Percentiles rank a stretch among this genome's conserved stretches.
Conservation (phyloP, 2,888 invertebrate species). For the Catocala fraxini region DNA sequence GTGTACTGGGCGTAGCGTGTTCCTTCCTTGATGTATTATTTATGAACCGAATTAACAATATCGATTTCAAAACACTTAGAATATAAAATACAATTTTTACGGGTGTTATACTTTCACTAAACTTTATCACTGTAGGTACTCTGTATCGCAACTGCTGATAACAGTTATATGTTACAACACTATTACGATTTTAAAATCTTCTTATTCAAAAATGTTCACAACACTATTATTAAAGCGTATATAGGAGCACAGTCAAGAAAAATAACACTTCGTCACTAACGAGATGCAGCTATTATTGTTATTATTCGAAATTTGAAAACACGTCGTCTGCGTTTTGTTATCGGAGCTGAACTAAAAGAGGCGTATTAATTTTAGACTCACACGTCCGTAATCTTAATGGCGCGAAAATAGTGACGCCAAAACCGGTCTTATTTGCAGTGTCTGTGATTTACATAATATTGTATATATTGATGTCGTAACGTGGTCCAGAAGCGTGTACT, state of each 20-base stretch:
- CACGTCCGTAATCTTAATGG: conserved; percentile 67
- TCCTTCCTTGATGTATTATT: conserved; percentile 60
- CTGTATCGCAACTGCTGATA: conserved; percentile 39
- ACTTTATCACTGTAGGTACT: conserved; percentile 51
- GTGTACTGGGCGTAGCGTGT: conserved; percentile 61
- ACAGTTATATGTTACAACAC: conserved; percentile 26
- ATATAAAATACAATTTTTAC: conserved; percentile 29
- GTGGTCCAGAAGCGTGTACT: conserved; percentile 60
- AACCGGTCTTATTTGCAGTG: conserved; percentile 69
- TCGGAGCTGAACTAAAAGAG: conserved; percentile 73
- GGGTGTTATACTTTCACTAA: conserved; percentile 52
- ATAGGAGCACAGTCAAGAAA: conserved; percentile 28
- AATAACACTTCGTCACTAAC: conserved; percentile 16
- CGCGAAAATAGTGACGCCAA: conserved; percentile 70
- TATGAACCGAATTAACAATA: conserved; percentile 52
- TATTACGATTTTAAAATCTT: neutral
- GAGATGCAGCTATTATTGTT: conserved; percentile 31
- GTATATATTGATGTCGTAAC: conserved; percentile 60
- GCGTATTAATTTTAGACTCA: conserved; percentile 64
- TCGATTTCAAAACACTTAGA: conserved; percentile 55
- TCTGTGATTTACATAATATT: conserved; percentile 56
- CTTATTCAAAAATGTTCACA: conserved; percentile 13
- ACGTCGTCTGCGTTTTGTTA: conserved; percentile 76
- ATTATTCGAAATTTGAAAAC: conserved; percentile 50
- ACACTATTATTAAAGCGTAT: conserved; percentile 41